Conservation (phyloP, 2,113 vertebrate genomes). For the Apteryx owenii region DNA sequence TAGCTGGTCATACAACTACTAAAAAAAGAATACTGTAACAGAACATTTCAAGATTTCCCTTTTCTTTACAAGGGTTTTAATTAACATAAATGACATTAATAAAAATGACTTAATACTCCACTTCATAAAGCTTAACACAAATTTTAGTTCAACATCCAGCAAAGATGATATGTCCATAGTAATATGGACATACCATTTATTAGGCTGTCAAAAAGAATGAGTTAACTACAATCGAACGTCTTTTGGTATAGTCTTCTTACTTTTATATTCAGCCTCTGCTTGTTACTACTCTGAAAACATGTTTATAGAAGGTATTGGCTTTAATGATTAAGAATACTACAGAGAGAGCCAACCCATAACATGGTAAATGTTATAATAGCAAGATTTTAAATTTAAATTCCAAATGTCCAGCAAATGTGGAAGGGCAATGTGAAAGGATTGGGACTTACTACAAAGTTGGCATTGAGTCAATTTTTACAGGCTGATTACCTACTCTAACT, state of each 20-base stretch:
- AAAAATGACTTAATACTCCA: neutral
- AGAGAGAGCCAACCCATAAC: neutral
- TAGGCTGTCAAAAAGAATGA: neutral
- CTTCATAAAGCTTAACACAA: neutral
- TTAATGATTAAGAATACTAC: neutral
- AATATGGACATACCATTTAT: neutral
- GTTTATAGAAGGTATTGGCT: neutral
- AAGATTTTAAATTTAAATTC: conserved; percentile 30
- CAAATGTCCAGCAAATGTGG: conserved; percentile 1
- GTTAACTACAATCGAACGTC: neutral
- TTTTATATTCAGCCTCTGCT: neutral
- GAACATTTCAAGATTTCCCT: neutral
- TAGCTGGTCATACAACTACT: neutral
- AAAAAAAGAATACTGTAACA: neutral
- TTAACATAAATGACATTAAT: neutral
- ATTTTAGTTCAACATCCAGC: neutral
- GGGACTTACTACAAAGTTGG: neutral
- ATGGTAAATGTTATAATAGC: neutral
- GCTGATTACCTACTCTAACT: conserved; percentile 24
- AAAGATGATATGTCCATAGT: neutral
- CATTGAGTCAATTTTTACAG: neutral
- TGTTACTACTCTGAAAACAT: neutral
- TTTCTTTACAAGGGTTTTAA: neutral
- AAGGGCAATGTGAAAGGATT: neutral
- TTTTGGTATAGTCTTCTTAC: neutral